phyloP scores from a whole-genome alignment of 2,113 vertebrate genomes.

The Platysternon megacephalum region DNA sequence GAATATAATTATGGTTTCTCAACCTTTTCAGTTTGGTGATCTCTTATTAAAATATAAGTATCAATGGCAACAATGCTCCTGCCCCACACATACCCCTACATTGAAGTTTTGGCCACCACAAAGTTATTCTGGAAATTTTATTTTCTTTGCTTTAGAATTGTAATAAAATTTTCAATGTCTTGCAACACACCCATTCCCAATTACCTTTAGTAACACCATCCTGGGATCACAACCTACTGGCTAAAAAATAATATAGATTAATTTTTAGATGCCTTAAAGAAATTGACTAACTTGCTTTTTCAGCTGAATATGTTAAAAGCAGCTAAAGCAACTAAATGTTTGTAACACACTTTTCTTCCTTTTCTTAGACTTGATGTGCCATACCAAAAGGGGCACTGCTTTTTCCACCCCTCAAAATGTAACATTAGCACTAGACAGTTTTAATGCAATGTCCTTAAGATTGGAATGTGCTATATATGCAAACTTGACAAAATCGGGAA shows the following conservation, averaged over 20 bases:
- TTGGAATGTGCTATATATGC: not conserved
- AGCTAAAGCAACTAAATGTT: not conserved
- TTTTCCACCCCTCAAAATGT: not conserved
- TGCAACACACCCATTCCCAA: not conserved
- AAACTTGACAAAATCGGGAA: not conserved
- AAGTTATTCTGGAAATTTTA: not conserved
- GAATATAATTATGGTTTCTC: not conserved
- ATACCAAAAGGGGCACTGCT: not conserved
- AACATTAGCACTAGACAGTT: not conserved
- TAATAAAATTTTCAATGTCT: not conserved
- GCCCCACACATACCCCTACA: not conserved
- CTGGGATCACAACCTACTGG: not conserved
- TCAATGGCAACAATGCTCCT: not conserved
- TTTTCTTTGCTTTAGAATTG: not conserved
- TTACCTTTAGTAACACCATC: not conserved
- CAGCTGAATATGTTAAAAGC: not conserved
- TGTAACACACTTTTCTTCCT: not conserved
- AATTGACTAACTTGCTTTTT: not conserved
- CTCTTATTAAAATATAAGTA: not conserved
- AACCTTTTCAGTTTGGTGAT: not conserved
- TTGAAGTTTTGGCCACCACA: not conserved
- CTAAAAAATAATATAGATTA: constrained; percentile 7
- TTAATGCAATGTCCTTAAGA: not conserved
- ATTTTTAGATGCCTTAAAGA: constrained; percentile 8
- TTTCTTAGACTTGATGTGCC: not conserved